Conservation (phyloP, 2,888 invertebrate species). For the Drosophila borborema region DNA sequence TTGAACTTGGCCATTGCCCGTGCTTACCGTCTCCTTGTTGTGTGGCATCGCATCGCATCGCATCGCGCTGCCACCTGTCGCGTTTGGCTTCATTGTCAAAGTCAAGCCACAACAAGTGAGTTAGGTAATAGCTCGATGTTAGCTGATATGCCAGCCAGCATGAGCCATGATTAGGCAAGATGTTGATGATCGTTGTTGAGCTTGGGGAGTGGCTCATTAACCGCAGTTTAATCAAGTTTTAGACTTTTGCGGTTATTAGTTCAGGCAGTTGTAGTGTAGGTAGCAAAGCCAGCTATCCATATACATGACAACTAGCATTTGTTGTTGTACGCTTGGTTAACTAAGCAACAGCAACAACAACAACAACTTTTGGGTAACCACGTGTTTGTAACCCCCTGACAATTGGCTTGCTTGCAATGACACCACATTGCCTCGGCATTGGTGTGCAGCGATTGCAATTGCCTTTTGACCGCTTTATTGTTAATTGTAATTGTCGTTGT, state of each 20-base stretch:
- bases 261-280: conserved; percentile 48
- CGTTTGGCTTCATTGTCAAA: conserved; percentile 41
- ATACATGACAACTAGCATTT: conserved; percentile 19
- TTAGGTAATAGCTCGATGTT: conserved; percentile 52
- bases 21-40: conserved; percentile 1
- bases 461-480: conserved; percentile 11
- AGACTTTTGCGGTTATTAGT: conserved; percentile 73
- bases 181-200: conserved; percentile 3
- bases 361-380: conserved; percentile 5
- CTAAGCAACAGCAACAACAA: conserved; percentile 19
- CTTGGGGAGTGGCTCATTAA: conserved; percentile 65
- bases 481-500: conserved; percentile 17
- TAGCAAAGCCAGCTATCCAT: conserved; percentile 1
- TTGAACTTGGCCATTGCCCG: conserved; percentile 22
- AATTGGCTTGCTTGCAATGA: conserved; percentile 20
- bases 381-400: conserved; percentile 13
- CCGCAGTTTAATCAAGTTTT: conserved; percentile 77
- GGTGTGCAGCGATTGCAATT: conserved; percentile 41
- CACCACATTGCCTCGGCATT: conserved; percentile 3
- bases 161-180: conserved; percentile 11
- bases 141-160: conserved; percentile 53
- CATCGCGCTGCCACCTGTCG: conserved; percentile 48
- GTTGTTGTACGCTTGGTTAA: conserved; percentile 59
- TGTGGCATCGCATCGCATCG: neutral
- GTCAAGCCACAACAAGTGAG: conserved; percentile 41